phyloP scores from a whole-genome alignment of 2,113 vertebrate species.

The Todiramphus saurophagus region DNA sequence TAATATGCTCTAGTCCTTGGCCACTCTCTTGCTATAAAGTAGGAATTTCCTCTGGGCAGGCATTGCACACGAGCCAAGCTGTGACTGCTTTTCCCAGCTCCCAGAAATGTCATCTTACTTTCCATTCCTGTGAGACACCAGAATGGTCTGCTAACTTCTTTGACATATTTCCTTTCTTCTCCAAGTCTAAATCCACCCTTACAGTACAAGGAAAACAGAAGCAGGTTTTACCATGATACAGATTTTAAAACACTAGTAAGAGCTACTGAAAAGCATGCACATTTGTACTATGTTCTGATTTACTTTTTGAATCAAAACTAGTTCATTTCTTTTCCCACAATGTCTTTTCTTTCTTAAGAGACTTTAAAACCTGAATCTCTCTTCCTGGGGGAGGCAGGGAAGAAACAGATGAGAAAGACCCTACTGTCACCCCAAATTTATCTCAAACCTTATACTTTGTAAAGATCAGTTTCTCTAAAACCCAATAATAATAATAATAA shows the following conservation, averaged over 20 bases:
- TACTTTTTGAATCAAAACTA: neutral
- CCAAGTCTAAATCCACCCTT: neutral
- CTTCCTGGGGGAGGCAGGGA: neutral
- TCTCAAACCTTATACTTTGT: neutral
- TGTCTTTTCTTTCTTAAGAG: neutral
- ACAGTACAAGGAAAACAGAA: conserved; percentile 6
- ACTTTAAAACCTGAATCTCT: neutral
- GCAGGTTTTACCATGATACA: neutral
- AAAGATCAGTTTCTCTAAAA: neutral
- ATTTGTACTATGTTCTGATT: neutral
- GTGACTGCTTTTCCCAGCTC: neutral
- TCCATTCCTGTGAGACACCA: conserved; percentile 17
- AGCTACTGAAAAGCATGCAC: neutral
- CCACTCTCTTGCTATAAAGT: neutral
- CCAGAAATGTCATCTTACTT: neutral
- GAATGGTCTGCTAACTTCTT: conserved; percentile 11
- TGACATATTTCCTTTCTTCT: conserved; percentile 9
- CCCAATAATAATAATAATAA: neutral
- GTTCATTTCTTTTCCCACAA: neutral
- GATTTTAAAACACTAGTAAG: neutral
- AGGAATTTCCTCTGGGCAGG: conserved; percentile 56
- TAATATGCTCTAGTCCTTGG: conserved; percentile 32
- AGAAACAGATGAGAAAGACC: neutral
- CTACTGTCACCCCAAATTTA: neutral
- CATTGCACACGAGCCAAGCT: neutral